phyloP scores from a whole-genome alignment of 2,888 invertebrate genomes.

The Spilosoma lubricipeda region DNA sequence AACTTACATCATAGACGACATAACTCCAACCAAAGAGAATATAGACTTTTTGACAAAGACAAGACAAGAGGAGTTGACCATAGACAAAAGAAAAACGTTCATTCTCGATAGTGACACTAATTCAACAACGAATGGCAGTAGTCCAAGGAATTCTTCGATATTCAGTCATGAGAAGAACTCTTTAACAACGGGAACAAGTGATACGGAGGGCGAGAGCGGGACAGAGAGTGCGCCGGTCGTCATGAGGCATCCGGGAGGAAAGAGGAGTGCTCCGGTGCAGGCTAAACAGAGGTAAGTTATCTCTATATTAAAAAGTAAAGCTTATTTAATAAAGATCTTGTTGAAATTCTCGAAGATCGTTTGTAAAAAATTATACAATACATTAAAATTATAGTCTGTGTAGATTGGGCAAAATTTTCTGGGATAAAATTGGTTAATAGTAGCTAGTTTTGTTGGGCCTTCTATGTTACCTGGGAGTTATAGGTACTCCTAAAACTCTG shows the following conservation, averaged over 20 bases:
- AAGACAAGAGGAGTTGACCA: slow-evolving; percentile 59
- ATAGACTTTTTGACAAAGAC: slow-evolving; percentile 68
- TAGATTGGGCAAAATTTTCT: not conserved
- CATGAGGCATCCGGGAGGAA: slow-evolving; percentile 65
- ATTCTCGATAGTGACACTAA: slow-evolving; percentile 82
- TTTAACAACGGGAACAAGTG: slow-evolving; percentile 73
- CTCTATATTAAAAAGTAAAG: not conserved
- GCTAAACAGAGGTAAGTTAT: slow-evolving; percentile 70
- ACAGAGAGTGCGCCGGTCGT: slow-evolving; percentile 78
- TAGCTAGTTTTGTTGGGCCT: too few relatives aligned
- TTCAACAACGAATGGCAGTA: slow-evolving; percentile 82
- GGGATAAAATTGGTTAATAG: too few relatives aligned
- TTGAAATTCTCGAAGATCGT: not conserved
- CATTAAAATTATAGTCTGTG: not conserved
- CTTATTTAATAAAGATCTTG: not conserved
- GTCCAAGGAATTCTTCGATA: slow-evolving; percentile 80
- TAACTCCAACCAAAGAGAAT: slow-evolving; percentile 77
- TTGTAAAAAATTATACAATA: not conserved
- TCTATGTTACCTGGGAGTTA: too few relatives aligned
- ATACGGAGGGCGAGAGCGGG: slow-evolving; percentile 80
- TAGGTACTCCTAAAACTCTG: too few relatives aligned
- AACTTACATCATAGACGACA: slow-evolving; percentile 77
- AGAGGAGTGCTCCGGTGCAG: slow-evolving; percentile 59
- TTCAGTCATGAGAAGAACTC: slow-evolving; percentile 77
- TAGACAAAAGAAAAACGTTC: slow-evolving; percentile 79